Conservation (phyloP, 2,888 invertebrate genomes). For the Drosophila borealis region DNA sequence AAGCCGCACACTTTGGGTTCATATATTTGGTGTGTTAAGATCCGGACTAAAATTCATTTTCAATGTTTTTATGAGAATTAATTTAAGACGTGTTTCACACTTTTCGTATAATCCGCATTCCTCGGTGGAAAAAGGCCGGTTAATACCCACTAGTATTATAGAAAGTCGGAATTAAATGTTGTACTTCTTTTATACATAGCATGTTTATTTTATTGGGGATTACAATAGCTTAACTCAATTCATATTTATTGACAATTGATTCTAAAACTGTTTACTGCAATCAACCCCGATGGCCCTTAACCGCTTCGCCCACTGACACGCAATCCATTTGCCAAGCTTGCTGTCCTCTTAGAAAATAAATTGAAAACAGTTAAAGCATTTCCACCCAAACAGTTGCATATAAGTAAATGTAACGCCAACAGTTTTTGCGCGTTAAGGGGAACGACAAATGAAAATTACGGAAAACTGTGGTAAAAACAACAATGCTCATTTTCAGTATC, state of each 20-base stretch:
- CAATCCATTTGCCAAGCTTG: background rate
- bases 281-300: background rate
- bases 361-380: conserved; percentile 29
- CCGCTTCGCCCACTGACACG: background rate
- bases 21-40: too few species aligned
- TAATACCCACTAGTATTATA: too few species aligned
- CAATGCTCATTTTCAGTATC: conserved; percentile 71
- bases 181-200: background rate
- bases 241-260: background rate
- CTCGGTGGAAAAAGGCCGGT: too few species aligned
- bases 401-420: conserved; percentile 12
- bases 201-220: too few species aligned
- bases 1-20: too few species aligned
- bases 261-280: background rate
- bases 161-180: too few species aligned
- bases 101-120: too few species aligned
- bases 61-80: too few species aligned
- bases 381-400: conserved; percentile 10
- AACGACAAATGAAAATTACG: conserved; percentile 58
- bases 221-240: background rate
- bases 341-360: conserved; percentile 6
- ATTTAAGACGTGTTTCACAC: too few species aligned
- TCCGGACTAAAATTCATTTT: too few species aligned
- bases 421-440: conserved; percentile 32
- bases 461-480: conserved; percentile 45